phyloP scores from a whole-genome alignment of 2,888 invertebrate genomes.

The Hirtodrosophila histrioides region DNA sequence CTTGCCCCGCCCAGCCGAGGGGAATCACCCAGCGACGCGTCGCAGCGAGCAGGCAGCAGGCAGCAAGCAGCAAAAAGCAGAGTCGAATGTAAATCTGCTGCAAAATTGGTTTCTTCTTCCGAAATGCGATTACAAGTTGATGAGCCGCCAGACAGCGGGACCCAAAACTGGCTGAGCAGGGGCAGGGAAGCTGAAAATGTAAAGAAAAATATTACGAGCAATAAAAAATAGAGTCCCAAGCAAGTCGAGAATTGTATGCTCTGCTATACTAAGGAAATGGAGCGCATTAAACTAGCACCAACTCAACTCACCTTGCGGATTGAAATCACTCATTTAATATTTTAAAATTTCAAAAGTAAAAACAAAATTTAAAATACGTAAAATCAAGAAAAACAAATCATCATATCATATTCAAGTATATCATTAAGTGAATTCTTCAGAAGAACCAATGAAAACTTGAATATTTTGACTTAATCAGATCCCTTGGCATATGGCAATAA shows the following conservation, averaged over 20 bases:
- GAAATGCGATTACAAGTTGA: slow-evolving; percentile 72
- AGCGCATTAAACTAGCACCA: no score
- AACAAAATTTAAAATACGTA: no score
- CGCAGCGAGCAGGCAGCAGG: neutral
- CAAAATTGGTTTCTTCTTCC: slow-evolving; percentile 70
- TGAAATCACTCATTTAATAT: no score
- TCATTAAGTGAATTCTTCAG: no score
- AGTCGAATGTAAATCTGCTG: slow-evolving; percentile 70
- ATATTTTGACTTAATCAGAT: no score
- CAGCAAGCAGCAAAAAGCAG: slow-evolving; percentile 35
- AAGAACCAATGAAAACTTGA: no score
- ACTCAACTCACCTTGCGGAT: no score
- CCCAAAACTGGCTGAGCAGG: slow-evolving; percentile 38
- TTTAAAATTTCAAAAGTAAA: no score
- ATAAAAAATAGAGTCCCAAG: neutral
- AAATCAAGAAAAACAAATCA: no score
- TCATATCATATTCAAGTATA: no score
- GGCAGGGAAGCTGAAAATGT: neutral
- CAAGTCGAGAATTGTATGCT: slow-evolving; percentile 4
- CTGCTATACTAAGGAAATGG: neutral
- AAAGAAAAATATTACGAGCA: neutral
- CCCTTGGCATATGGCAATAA: no score
- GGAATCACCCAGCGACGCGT: slow-evolving; percentile 18
- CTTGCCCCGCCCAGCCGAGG: slow-evolving; percentile 4
- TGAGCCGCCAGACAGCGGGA: slow-evolving; percentile 56